phyloP scores from a whole-genome alignment of 2,888 invertebrate genomes.

The Agonopterix alstromeriana region DNA sequence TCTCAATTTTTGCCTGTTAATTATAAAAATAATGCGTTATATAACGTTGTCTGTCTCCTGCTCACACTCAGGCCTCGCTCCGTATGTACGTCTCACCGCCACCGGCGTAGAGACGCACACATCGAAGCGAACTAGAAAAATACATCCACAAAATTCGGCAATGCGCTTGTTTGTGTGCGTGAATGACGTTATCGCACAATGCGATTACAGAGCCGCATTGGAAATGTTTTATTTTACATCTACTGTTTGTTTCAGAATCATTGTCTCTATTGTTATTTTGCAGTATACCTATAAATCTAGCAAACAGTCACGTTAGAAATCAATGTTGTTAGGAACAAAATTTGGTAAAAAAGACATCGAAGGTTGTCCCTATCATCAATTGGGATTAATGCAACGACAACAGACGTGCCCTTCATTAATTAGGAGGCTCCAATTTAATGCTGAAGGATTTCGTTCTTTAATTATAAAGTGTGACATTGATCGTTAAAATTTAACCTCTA shows the following conservation, averaged over 20 bases:
- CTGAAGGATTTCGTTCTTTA: no score
- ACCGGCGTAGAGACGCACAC: conserved; percentile 57
- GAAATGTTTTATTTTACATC: conserved; percentile 14
- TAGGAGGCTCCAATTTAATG: no score
- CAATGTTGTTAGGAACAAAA: no score
- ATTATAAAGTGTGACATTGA: no score
- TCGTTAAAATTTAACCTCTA: no score
- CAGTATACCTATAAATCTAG: no score
- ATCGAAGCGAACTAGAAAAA: conserved; percentile 53
- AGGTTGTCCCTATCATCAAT: no score
- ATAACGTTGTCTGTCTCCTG: conserved; percentile 50
- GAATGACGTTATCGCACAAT: conserved; percentile 74
- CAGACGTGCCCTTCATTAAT: no score
- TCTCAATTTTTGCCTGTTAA: conserved; percentile 76
- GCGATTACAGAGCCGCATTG: conserved; percentile 69
- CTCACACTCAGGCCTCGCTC: conserved; percentile 22
- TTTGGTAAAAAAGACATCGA: no score
- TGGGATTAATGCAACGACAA: no score
- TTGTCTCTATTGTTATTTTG: background rate
- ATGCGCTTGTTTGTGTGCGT: conserved; percentile 56
- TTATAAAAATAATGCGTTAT: conserved; percentile 78
- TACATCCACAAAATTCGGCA: conserved; percentile 71
- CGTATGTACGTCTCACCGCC: conserved; percentile 37
- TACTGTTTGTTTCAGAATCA: background rate
- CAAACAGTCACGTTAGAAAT: no score